phyloP scores from a whole-genome alignment of 2,797 vertebrate species.

The Bovichtus diacanthus region DNA sequence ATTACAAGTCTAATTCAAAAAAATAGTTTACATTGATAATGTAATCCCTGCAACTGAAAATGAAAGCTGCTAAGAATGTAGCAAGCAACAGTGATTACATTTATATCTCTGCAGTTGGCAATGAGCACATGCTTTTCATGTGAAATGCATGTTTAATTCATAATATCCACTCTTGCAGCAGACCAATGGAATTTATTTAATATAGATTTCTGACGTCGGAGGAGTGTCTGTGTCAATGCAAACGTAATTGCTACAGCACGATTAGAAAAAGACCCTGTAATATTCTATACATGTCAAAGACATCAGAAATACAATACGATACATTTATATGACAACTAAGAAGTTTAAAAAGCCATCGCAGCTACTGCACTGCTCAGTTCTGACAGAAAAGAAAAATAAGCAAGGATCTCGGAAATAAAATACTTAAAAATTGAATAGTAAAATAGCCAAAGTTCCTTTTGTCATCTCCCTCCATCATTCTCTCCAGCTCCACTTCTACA shows the following conservation, averaged over 20 bases:
- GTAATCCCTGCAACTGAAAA: not conserved
- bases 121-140: not conserved
- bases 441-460: not conserved
- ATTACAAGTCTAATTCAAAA: conserved; percentile 1
- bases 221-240: not conserved
- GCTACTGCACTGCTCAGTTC: not conserved
- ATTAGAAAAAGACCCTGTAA: not conserved
- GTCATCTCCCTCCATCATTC: not conserved
- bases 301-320: conserved; percentile 4
- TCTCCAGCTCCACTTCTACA: conserved; percentile 18
- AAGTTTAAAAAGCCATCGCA: not conserved
- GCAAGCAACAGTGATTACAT: conserved; percentile 7
- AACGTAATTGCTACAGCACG: conserved; percentile 4
- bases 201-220: conserved; percentile 9
- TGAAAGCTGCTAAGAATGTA: not conserved
- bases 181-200: conserved; percentile 2
- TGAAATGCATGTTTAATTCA: conserved; percentile 35
- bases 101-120: conserved; percentile 1
- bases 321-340: not conserved
- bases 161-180: conserved; percentile 1
- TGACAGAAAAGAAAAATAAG: conserved; percentile 1
- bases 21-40: not conserved
- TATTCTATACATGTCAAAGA: not conserved
- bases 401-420: not conserved
- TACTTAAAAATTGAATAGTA: not conserved